Evolutionary conservation across 2,113 vertebrate species (phyloP).

Genomic region (Engraulis encrasicolus): DNA sequence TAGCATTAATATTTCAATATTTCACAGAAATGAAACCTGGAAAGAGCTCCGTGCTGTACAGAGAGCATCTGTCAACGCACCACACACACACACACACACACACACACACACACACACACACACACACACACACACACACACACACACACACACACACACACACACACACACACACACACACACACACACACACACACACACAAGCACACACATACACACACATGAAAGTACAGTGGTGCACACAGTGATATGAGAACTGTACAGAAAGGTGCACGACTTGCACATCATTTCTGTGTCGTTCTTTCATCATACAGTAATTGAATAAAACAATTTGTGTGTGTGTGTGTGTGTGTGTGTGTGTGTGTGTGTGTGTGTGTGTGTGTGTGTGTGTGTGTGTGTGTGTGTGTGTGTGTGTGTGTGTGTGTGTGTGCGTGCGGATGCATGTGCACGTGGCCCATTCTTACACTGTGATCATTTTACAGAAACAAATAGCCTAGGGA

Average conservation of each 20-base stretch:
- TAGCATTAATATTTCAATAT: slow-evolving; percentile 2
- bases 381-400: slow-evolving; percentile 8
- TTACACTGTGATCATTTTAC: neutral
- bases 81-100: slow-evolving; percentile 8
- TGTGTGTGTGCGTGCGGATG: neutral
- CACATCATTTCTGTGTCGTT: neutral
- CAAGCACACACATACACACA: neutral
- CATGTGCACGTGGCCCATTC: neutral
- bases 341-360: neutral
- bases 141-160: neutral
- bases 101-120: slow-evolving; percentile 13
- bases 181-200: slow-evolving; percentile 5
- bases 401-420: neutral
- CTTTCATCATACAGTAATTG: slow-evolving; percentile 3
- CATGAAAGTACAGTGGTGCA: too few relatives aligned
- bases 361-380: slow-evolving; percentile 1
- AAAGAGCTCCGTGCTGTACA: neutral
- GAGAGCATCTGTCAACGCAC: neutral
- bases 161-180: neutral
- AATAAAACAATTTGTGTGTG: neutral
- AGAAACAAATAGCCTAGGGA: neutral
- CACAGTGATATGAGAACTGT: too few relatives aligned
- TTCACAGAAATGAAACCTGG: neutral
- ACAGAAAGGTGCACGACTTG: neutral
- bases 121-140: neutral